Percentiles rank a stretch among this genome's conserved stretches.
Conservation (phyloP, 2,113 vertebrate species). For the Phrynocephalus versicolor region DNA sequence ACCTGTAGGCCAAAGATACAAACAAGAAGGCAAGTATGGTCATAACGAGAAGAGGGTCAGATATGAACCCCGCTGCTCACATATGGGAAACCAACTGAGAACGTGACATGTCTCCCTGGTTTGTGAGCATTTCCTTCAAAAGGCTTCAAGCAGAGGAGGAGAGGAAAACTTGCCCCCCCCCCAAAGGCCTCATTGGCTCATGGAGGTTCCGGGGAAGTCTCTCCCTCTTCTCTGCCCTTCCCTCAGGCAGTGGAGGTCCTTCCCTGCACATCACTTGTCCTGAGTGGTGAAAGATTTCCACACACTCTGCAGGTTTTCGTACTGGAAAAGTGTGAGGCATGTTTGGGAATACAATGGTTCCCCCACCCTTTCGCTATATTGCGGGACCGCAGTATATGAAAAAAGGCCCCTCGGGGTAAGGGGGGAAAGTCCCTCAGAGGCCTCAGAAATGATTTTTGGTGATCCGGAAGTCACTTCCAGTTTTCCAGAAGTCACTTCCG, state of each 20-base stretch:
- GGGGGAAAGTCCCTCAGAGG: no score
- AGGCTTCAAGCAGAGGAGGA: neutral
- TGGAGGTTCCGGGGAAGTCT: neutral
- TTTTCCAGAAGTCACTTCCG: no score
- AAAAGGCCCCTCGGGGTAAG: no score
- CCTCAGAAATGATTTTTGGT: no score
- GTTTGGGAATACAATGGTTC: no score
- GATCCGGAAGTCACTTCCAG: no score
- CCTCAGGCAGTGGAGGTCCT: no score
- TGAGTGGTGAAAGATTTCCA: neutral
- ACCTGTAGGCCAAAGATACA: neutral
- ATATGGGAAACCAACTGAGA: neutral
- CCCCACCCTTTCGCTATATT: neutral
- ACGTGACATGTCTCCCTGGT: neutral
- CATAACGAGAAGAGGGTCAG: neutral
- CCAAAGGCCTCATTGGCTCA: neutral
- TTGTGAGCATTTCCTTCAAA: neutral
- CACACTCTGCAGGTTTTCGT: neutral
- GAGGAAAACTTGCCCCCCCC: neutral
- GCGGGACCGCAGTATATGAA: no score
- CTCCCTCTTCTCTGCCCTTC: no score
- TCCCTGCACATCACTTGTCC: neutral
- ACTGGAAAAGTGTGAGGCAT: neutral
- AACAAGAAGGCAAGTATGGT: neutral
- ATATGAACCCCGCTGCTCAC: neutral